Percentiles rank a stretch among this genome's conserved stretches.
Conservation (phyloP, 1,140 invertebrate species). For the Zaprionus ghesquierei region DNA sequence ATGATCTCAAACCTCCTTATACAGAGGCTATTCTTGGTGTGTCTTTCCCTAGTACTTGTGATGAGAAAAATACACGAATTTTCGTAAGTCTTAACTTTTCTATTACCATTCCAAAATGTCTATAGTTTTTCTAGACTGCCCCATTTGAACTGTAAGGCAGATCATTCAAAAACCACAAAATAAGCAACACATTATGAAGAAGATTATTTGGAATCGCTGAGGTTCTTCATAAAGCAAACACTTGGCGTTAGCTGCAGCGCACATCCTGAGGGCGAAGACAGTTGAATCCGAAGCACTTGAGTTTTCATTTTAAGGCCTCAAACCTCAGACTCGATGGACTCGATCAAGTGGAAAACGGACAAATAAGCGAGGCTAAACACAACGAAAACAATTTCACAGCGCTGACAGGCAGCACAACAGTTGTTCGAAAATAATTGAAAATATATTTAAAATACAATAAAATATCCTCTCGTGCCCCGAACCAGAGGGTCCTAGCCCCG, state of each 20-base stretch:
- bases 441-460: conserved; percentile 69
- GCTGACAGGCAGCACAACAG: conserved; percentile 39
- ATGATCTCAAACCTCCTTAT: no score
- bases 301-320: conserved; percentile 47
- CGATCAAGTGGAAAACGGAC: conserved; percentile 68
- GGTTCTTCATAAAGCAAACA: conserved; percentile 14
- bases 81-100: no score
- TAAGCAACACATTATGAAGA: conserved; percentile 37
- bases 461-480: conserved; percentile 38
- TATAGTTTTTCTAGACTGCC: neutral
- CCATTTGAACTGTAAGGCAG: conserved; percentile 1
- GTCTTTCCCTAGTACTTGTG: no score
- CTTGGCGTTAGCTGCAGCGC: conserved; percentile 24
- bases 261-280: conserved; percentile 21
- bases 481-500: neutral
- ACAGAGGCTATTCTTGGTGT: no score
- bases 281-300: conserved; percentile 47
- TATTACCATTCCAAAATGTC: neutral
- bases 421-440: conserved; percentile 67
- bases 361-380: conserved; percentile 41
- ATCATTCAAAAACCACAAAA: conserved; percentile 32
- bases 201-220: neutral
- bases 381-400: conserved; percentile 11
- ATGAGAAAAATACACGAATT: no score
- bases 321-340: neutral